Percentiles rank a stretch among this genome's conserved stretches.
Conservation (phyloP, 2,888 invertebrate species). For the Clostera curtula region DNA sequence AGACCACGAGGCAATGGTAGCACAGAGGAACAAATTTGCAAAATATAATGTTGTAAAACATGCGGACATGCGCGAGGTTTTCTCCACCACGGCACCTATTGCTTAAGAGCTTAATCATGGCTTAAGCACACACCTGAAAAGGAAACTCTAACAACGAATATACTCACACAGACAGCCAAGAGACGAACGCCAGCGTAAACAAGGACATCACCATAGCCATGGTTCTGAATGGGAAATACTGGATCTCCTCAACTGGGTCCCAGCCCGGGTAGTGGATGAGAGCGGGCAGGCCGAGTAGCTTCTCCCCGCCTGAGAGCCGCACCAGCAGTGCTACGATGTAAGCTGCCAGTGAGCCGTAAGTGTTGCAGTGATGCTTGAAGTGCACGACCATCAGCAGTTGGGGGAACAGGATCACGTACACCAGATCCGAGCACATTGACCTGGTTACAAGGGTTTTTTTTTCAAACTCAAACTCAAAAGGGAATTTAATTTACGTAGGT, state of each 20-base stretch:
- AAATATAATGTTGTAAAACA: no score
- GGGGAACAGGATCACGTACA: constrained; percentile 98
- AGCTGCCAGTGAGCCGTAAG: constrained; percentile 95
- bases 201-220: constrained; percentile 94
- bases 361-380: constrained; percentile 94
- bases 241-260: constrained; percentile 84
- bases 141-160: not conserved
- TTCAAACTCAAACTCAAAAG: no score
- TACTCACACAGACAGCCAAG: constrained; percentile 84
- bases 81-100: no score
- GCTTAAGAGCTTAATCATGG: not conserved
- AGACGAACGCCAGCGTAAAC: constrained; percentile 85
- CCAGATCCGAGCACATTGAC: constrained; percentile 99
- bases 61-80: no score
- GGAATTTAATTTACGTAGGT: no score
- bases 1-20: no score
- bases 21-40: no score
- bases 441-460: constrained; percentile 49
- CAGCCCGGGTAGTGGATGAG: constrained; percentile 93
- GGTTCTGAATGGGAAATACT: constrained; percentile 97
- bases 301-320: constrained; percentile 90
- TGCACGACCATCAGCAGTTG: constrained; percentile 98
- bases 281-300: constrained; percentile 85
- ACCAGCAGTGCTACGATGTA: constrained; percentile 89
- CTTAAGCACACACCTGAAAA: not conserved